Base-by-base conservation (phyloP, 2,888 invertebrate genomes). In the Serripes groenlandicus region DNA sequence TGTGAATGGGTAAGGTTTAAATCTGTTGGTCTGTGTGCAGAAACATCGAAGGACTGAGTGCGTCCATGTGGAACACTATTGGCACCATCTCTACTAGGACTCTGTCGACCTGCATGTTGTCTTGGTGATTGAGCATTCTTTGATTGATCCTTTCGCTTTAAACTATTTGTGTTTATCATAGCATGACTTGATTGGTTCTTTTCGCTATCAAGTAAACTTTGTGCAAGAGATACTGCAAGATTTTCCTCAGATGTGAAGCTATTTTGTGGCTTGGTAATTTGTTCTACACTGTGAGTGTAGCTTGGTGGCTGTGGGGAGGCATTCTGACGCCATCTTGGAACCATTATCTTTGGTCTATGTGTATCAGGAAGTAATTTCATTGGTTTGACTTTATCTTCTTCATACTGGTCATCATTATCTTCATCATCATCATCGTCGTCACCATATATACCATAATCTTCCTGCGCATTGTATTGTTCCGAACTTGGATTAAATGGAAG, bases 401-500 rank as follows among this genome's bases (percentile, higher is more conserved):
- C 80, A 66, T 42, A 23, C 30, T 37, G 66, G 52, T 56, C 56
- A 37, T 78, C 54, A 18, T 74, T 72, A 75, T 78, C 76, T 23
- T 78, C 86, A 58, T 86, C 87, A 37, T 86, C 89, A 62, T 87
- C 89, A 54, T 89, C 83, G 75, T 89, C 86, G 71, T 89, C 86
- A 56, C 88, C 88, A 84, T 86, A 90, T 18, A 90, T 86, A 21
- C 90, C 89, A 84, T 86, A 89, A 85, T 88, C 88, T 52, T 89
- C 88, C 64, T 83, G 76, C 23, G 42, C 30, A 37, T 54, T 49
- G n/a, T 70, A 69, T 5, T 26, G 34, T n/a, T 49, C 37, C 11
- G 52, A 26, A 49, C 75, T 72, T 28, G 68, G 42, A 56, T 75
- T 34, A 32, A 64, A 60, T 74, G 69, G 72, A 66, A 78, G 64